phyloP scores from a whole-genome alignment of 2,113 vertebrate genomes.

The Eulemur rufifrons region DNA sequence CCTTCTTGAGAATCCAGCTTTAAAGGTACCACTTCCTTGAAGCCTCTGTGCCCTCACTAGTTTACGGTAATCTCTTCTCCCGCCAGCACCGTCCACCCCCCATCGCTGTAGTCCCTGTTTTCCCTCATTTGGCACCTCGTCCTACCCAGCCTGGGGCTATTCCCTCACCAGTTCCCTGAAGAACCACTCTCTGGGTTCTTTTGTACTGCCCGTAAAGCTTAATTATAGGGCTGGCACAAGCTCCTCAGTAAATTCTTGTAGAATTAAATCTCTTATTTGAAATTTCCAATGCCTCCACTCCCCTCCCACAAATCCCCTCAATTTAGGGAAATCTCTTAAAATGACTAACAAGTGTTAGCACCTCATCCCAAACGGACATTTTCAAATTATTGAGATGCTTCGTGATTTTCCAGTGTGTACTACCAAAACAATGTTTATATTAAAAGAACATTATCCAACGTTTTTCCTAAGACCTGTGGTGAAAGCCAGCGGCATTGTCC shows the following conservation, averaged over 20 bases:
- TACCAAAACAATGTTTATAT: slow-evolving; percentile 46
- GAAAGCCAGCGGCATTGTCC: slow-evolving; percentile 1
- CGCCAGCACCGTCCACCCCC: not conserved
- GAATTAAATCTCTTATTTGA: slow-evolving; percentile 50
- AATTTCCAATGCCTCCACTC: slow-evolving; percentile 22
- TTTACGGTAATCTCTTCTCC: not conserved
- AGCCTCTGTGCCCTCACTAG: not conserved
- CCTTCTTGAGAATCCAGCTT: not conserved
- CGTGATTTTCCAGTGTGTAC: slow-evolving; percentile 51
- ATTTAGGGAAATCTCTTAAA: slow-evolving; percentile 32
- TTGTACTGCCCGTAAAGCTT: slow-evolving; percentile 39
- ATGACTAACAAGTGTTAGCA: slow-evolving; percentile 47
- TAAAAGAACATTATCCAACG: slow-evolving; percentile 28
- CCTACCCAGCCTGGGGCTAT: not conserved
- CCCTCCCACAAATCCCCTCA: not conserved
- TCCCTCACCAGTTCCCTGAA: slow-evolving; percentile 51
- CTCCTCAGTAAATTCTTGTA: slow-evolving; percentile 48
- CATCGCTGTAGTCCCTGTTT: not conserved
- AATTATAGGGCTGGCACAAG: slow-evolving; percentile 35
- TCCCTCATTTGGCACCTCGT: not conserved
- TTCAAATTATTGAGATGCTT: slow-evolving; percentile 47
- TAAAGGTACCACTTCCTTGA: not conserved
- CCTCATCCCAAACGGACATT: slow-evolving; percentile 51
- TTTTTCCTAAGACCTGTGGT: not conserved
- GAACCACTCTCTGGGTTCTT: not conserved